Conservation (phyloP, 2,797 vertebrate genomes). For the Melanotaenia nigrans region DNA sequence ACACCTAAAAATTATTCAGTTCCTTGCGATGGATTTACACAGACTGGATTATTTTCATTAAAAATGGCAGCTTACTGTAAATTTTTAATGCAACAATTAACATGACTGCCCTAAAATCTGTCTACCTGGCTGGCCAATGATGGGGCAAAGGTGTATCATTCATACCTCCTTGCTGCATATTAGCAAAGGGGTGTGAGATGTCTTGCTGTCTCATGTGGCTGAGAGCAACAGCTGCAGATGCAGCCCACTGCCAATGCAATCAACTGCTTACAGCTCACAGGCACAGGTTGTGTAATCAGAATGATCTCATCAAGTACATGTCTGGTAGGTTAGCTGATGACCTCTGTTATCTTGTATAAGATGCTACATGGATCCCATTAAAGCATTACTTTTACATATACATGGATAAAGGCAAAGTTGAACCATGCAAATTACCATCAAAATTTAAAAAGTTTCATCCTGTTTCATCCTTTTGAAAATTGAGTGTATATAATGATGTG, state of each 20-base stretch:
- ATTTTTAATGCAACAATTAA: neutral
- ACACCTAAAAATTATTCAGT: neutral
- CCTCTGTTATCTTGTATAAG: neutral
- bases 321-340: neutral
- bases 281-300: neutral
- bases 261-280: neutral
- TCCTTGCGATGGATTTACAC: neutral
- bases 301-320: neutral
- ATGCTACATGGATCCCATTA: neutral
- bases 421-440: neutral
- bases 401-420: neutral
- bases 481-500: neutral
- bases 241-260: constrained; percentile 7
- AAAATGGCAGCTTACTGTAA: constrained; percentile 13
- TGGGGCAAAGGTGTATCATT: constrained; percentile 5
- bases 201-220: constrained; percentile 39
- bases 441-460: neutral
- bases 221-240: constrained; percentile 48
- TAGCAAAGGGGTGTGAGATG: constrained; percentile 57
- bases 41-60: neutral
- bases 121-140: neutral
- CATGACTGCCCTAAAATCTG: neutral
- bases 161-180: constrained; percentile 33
- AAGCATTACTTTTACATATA: neutral
- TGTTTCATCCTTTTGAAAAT: neutral